These are phyloP conservation scores for Lithobates pipiens DNA, from an alignment of 2,797 vertebrate genomes.

Conservation along the genomic window DNA sequence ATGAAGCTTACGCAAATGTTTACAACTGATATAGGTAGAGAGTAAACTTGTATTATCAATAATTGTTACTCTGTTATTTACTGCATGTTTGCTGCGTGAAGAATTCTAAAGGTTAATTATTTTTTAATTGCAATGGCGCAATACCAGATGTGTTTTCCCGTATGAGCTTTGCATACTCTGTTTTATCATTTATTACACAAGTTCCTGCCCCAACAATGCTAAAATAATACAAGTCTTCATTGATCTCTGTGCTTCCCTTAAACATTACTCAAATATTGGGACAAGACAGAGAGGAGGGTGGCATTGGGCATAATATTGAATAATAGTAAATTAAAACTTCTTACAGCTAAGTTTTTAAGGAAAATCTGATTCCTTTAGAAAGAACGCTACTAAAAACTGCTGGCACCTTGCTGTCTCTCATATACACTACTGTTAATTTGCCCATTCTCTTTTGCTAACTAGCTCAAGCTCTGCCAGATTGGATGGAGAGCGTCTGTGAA, in stretches of 20 bases:
- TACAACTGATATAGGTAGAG: background rate
- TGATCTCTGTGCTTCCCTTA: background rate
- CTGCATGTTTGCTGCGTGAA: constrained; percentile 31
- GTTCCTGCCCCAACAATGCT: no score
- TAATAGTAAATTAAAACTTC: background rate
- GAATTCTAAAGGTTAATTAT: constrained; percentile 52
- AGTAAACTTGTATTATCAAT: constrained; percentile 31
- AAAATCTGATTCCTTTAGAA: background rate
- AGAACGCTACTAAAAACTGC: no score
- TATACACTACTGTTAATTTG: no score
- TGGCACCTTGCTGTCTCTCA: no score
- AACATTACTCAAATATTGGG: background rate
- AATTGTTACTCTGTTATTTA: background rate
- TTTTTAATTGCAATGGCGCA: background rate
- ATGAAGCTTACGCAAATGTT: background rate
- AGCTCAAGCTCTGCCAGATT: no score
- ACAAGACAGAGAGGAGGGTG: background rate
- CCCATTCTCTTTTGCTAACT: no score
- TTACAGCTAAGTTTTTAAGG: background rate
- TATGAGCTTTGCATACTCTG: no score
- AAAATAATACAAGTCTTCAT: background rate
- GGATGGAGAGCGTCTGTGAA: no score
- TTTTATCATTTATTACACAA: no score
- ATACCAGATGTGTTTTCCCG: background rate
- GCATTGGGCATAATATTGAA: background rate